A percentile compares a stretch with the other conserved stretches of the same genome.
Evolutionary conservation across 2,888 invertebrate species (phyloP).

Genomic region (Eurytoma californica): DNA sequence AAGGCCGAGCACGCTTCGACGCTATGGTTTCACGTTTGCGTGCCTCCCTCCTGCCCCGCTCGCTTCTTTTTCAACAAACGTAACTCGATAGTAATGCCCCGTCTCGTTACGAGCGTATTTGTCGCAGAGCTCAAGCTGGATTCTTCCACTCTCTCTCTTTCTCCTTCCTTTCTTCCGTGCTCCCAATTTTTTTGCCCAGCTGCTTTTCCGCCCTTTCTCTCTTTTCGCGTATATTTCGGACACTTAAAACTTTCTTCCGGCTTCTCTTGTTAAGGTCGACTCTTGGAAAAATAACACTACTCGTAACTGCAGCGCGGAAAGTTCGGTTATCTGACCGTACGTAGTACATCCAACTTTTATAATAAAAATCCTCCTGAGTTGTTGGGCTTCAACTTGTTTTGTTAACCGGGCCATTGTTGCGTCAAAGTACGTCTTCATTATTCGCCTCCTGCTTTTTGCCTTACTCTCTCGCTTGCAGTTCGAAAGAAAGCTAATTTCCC

Average conservation of each 20-base stretch:
- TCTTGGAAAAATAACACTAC: conserved; percentile 43
- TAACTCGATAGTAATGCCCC: conserved; percentile 47
- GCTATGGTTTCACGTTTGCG: conserved; percentile 33
- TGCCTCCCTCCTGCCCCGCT: conserved; percentile 24
- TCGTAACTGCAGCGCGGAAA: conserved; percentile 35
- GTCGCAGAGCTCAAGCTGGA: conserved; percentile 40
- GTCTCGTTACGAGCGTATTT: conserved; percentile 50
- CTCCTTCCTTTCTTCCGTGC: conserved; percentile 46
- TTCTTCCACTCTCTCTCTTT: conserved; percentile 23
- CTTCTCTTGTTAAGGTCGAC: conserved; percentile 44
- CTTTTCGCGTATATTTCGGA: conserved; percentile 44
- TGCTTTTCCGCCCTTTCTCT: background rate
- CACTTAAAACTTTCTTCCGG: conserved; percentile 49
- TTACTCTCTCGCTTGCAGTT: too few relatives aligned
- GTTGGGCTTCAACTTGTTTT: background rate
- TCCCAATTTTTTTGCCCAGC: background rate
- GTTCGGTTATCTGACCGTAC: conserved; percentile 7
- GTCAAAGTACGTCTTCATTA: too few relatives aligned
- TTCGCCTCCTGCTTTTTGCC: background rate
- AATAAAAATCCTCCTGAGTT: conserved; percentile 23
- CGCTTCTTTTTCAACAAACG: conserved; percentile 36
- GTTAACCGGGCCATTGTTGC: conserved; percentile 1
- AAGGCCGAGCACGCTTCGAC: conserved; percentile 32
- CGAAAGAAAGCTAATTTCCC: too few relatives aligned
- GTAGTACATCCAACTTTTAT: conserved; percentile 25